Evolutionary conservation across 2,888 invertebrate genomes (phyloP).

Genomic region (Alitta virens): DNA sequence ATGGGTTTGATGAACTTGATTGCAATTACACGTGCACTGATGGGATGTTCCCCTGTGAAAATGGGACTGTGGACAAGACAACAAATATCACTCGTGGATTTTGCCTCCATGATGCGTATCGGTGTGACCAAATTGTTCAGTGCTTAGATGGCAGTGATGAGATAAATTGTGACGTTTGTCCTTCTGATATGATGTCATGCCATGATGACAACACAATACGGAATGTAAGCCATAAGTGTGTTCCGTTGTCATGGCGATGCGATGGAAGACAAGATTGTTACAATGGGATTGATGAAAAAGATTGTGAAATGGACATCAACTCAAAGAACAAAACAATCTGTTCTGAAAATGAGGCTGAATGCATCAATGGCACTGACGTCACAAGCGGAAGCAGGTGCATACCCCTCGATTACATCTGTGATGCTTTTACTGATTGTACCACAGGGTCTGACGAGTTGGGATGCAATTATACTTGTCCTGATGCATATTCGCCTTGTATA

Average conservation of each 20-base stretch:
- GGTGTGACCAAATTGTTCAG: constrained; percentile 1
- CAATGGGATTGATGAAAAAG: constrained; percentile 4
- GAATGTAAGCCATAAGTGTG: constrained; percentile 8
- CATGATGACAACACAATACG: neutral
- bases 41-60: constrained; percentile 14
- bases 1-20: constrained; percentile 14
- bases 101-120: neutral
- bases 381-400: constrained; percentile 2
- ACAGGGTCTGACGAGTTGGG: constrained; percentile 19
- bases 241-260: constrained; percentile 10
- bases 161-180: neutral
- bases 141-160: constrained; percentile 5
- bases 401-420: constrained; percentile 6
- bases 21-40: constrained; percentile 19
- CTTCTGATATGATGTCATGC: constrained; percentile 1
- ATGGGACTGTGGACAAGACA: constrained; percentile 7
- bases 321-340: neutral
- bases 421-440: constrained; percentile 16
- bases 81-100: neutral
- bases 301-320: neutral
- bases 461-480: constrained; percentile 13
- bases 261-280: constrained; percentile 10
- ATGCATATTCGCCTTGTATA: constrained; percentile 8
- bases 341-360: constrained; percentile 11
- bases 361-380: constrained; percentile 8